Base-by-base conservation (phyloP, 2,888 invertebrate genomes). In the Leptodirus hochenwartii region DNA sequence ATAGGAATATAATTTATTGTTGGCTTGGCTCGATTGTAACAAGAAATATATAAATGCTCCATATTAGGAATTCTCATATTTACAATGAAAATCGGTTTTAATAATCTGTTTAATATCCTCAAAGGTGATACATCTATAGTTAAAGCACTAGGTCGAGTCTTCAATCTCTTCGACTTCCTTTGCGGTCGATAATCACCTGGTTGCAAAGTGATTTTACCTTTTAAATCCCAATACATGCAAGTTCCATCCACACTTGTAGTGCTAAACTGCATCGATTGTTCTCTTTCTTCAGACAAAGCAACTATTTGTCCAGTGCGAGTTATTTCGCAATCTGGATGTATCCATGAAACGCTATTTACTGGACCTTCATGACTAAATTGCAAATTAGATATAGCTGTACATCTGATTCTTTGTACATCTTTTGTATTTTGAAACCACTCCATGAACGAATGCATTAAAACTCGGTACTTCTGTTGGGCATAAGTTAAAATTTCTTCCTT, bases 211-310 rank as follows among this genome's bases (percentile, higher is more conserved):
- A 34, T 30, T 26, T 48, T 50, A 33, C 59, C 57, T 36, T 69
- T 65, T 28, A 80, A 52, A 53, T 75, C 69, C 79, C 80, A 81
- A 44, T 77, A 66, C 22, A 70, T 58, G 26, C 80, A 57, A 1
- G 55, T 62, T 1, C 79, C 78, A 47, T 80, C 80, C 37, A 66
- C 58, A 15, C 73, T 64, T 15, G 65, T 61, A 1, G 75, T 69
- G 3, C 70, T 49, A 45, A 80, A 74, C 43, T 73, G 76, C 32
- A 67, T 51, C 8, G 69, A 58, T 8, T 47, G 44, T 1, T 56
- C 49, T 1, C 24, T 23, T 4, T 31, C 29, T 9, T 34, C 32
- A 6, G 11, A 24, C 3, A 10, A 11, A 4, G 36, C 51, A 32
- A 54, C 54, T 9, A 67, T 54, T 53, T 51, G 58, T 1, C 80